A percentile compares a stretch with the other conserved stretches of the same genome.
Evolutionary conservation across 2,888 invertebrate species (phyloP).

Genomic region (Drosophila mimica): DNA sequence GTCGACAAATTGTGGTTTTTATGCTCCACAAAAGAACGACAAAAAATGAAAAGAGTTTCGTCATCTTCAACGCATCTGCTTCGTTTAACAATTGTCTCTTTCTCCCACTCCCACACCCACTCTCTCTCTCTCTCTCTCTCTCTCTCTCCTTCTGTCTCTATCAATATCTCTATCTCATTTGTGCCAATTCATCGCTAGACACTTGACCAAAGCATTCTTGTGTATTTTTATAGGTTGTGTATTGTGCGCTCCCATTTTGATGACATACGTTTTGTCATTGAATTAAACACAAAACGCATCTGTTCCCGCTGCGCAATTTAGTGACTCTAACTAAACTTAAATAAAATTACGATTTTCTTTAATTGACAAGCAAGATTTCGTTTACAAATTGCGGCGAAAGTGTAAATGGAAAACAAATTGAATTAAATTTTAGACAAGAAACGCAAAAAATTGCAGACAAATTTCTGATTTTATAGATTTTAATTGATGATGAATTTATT

Average conservation of each 20-base stretch:
- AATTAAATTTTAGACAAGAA: not conserved
- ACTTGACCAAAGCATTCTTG: conserved; percentile 62
- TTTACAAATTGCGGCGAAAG: not conserved
- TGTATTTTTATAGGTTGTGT: not conserved
- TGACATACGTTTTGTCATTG: conserved; percentile 48
- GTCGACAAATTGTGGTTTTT: conserved; percentile 53
- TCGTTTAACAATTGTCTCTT: conserved; percentile 40
- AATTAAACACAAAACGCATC: conserved; percentile 36
- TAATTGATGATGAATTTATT: not conserved
- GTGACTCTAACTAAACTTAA: conserved; percentile 12
- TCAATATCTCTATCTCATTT: conserved; percentile 34
- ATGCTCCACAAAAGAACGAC: conserved; percentile 44
- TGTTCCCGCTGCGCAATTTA: conserved; percentile 29
- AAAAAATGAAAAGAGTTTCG: conserved; percentile 36
- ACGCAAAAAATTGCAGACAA: not conserved
- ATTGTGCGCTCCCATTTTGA: conserved; percentile 21
- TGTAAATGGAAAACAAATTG: not conserved
- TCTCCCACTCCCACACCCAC: conserved; percentile 13
- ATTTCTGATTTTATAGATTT: not conserved
- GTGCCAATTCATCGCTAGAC: conserved; percentile 65
- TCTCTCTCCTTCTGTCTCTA: conserved; percentile 15
- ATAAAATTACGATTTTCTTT: not conserved
- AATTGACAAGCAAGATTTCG: not conserved
- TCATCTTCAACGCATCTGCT: conserved; percentile 47
- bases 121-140: conserved; percentile 15